Evolutionary conservation across 2,888 invertebrate genomes (phyloP), one percentile per base, ranked within the genome.

Genomic region (Petrolisthes cinctipes): DNA sequence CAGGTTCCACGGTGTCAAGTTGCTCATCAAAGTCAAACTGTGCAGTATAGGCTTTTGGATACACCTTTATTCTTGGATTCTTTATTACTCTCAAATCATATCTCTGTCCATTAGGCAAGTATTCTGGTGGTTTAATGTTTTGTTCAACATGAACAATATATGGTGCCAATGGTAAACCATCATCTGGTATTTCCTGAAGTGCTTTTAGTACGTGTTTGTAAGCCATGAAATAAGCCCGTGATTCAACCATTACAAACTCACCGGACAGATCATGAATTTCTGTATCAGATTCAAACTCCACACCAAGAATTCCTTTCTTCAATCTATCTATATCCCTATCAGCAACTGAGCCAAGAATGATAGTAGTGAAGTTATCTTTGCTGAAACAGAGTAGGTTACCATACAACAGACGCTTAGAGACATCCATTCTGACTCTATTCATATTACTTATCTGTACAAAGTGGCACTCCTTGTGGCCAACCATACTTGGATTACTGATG

Each of bases 211-310:
- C 93, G 90, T 93, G 93, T 51, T 92, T 90, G 91, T 93, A 94
- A 0, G 93, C 92, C 90, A 94, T 93, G 91, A 93, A 93, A 91
- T 93, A 94, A 37, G 93, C 93, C 17, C 91, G 92, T 0, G 93
- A 93, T 91, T 94, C 94, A 5, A 93, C 92, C 92, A 93, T 92
- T 4, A 91, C 88, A 83, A 90, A 91, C 5, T 66, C 75, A 53
- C 56, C 54, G 37, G 73, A 79, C 56, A 81, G 53, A 23, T 90
- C 87, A n/a, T 86, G 20, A 3, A 76, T 71, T 9, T 85, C 73
- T 17, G 86, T 84, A 37, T 85, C 75, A n/a, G 76, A 71, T 57
- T 90, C 89, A 78, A 90, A 87, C 54, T 84, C 71, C 0, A 91
- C 85, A 9, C 84, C 89, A 57, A 91, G 73, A 37, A 82, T 66